These are phyloP conservation scores for Ptychodera flava DNA, from an alignment of 35 echinoderm and acorn worm genomes.

Conservation along the genomic window DNA sequence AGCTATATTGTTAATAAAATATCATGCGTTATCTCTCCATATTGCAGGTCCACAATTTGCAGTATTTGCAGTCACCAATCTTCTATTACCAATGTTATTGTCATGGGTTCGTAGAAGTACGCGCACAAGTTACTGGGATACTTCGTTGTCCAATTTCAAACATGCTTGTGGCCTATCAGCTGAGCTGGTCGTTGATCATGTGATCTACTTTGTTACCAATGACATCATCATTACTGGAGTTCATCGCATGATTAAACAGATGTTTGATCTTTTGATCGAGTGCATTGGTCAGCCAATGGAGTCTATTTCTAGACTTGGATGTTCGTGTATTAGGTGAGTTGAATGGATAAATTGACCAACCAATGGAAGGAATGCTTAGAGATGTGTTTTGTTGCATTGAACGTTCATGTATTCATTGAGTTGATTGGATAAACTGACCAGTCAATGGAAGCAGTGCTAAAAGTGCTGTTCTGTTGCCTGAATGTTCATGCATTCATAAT, in stretches of 20 bases:
- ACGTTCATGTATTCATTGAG: constrained; percentile 87
- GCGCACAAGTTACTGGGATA: constrained; percentile 80
- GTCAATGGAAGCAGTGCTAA: no score
- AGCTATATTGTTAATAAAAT: no score
- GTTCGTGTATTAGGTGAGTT: constrained; percentile 85
- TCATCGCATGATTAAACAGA: constrained; percentile 70
- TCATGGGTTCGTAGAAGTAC: constrained; percentile 84
- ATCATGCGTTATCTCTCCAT: no score
- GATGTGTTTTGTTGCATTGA: constrained; percentile 83
- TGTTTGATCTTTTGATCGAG: constrained; percentile 88
- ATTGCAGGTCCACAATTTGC: constrained; percentile 84
- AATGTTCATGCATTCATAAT: constrained; percentile 86
- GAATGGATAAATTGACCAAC: not conserved
- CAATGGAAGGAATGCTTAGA: no score
- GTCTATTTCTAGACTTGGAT: constrained; percentile 86
- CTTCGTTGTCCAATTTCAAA: constrained; percentile 92
- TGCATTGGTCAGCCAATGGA: constrained; percentile 94
- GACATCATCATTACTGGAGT: constrained; percentile 20
- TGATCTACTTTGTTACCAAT: constrained; percentile 38
- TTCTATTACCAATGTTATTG: constrained; percentile 92
- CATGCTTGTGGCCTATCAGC: constrained; percentile 92
- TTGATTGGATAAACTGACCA: not conserved
- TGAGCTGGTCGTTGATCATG: constrained; percentile 83
- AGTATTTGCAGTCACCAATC: constrained; percentile 77
- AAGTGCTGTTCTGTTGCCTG: constrained; percentile 75